These are phyloP conservation scores for Dermolepida albohirtum DNA, from an alignment of 2,888 invertebrate species.

Conservation along the genomic window DNA sequence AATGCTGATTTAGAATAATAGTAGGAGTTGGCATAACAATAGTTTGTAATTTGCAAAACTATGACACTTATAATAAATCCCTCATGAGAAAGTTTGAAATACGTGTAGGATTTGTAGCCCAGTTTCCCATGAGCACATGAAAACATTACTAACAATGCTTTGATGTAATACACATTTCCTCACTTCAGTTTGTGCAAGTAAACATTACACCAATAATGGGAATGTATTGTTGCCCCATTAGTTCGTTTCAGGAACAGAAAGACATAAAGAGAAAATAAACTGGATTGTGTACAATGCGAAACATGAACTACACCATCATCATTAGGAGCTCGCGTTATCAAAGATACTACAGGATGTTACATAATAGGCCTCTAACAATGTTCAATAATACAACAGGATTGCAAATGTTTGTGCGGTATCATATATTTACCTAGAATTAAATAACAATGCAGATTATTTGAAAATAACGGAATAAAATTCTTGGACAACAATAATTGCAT, in stretches of 20 bases:
- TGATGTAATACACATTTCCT: slow-evolving; percentile 38
- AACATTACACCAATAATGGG: slow-evolving; percentile 38
- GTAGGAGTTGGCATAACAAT: background rate
- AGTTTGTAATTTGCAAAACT: background rate
- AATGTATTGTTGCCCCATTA: slow-evolving; percentile 42
- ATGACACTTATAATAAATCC: background rate
- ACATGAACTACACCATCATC: slow-evolving; percentile 11
- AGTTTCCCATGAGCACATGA: slow-evolving; percentile 31
- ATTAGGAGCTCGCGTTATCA: slow-evolving; percentile 32
- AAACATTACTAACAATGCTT: slow-evolving; percentile 24
- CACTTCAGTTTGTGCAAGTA: slow-evolving; percentile 37
- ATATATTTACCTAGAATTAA: no score
- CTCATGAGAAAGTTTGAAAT: slow-evolving; percentile 12
- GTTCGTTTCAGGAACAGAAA: slow-evolving; percentile 24
- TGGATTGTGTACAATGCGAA: slow-evolving; percentile 20
- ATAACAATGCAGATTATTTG: no score
- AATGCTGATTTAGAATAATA: background rate
- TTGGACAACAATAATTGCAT: no score
- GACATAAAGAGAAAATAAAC: slow-evolving; percentile 23
- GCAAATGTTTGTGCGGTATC: no score
- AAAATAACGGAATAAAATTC: no score
- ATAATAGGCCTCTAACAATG: slow-evolving; percentile 20
- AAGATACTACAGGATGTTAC: slow-evolving; percentile 12
- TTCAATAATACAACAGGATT: background rate
- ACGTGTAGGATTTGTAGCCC: slow-evolving; percentile 28